Base-by-base conservation (phyloP, 1,140 invertebrate species). In the Danaus melanippus region DNA sequence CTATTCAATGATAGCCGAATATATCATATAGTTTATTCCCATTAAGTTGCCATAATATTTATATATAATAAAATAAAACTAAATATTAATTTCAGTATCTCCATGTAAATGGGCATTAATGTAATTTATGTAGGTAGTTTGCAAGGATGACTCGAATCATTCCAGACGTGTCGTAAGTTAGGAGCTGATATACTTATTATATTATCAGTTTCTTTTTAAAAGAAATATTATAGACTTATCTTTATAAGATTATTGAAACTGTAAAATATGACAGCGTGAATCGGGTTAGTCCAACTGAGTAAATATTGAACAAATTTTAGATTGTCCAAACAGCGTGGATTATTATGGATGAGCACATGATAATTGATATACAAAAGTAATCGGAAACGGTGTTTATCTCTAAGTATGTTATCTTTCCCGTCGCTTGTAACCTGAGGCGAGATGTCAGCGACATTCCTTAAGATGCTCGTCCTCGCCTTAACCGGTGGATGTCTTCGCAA, bases 391-490 rank as follows among this genome's bases (percentile, higher is more conserved):
- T 32, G 21, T 32, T 32, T 32, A 32, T 32, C 21, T 32, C 21
- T 32, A 0, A 32, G 21, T 32, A 32, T 32, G 21, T 32, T 32
- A 32, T 32, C 21, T 7, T 32, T 32, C 21, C 21, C 21, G 21
- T 7, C 55, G 54, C 66, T 74, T 66, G 52, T 66, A 49, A 60
- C 66, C 57, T 69, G 56, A 46, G 56, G 56, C 66, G 50, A 53
- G 53, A 51, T 50, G 51, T 59, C 60, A 56, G 64, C 64, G 66
- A 70, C 80, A 80, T 84, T 82, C 79, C 80, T 74, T 45, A 49
- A 77, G 21, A 32, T 76, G 73, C 79, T 58, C 71, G 79, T 77
- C 76, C 78, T 84, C 74, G 74, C 76, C 78, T 68, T 84, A 80
- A 79, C 76, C 68, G 76, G 56, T 67, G 69, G 72, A 67, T 69